Percentiles rank a stretch among this genome's conserved stretches.
These are phyloP conservation scores for Pterocles gutturalis DNA, from an alignment of 2,113 vertebrate genomes.

Conservation along the genomic window DNA sequence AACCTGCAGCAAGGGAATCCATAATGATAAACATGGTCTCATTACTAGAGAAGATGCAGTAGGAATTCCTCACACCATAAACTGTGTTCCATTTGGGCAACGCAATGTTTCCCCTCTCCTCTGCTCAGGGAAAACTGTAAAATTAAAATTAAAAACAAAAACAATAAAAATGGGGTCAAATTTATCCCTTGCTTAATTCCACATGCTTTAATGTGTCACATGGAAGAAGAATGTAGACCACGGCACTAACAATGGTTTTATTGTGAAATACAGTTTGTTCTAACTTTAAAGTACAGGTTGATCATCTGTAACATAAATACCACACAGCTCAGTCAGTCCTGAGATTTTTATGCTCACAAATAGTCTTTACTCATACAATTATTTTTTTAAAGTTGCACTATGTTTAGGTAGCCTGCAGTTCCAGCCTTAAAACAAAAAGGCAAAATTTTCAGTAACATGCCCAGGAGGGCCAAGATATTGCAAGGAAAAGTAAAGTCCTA, in stretches of 20 bases:
- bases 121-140: background rate
- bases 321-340: background rate
- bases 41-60: background rate
- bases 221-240: background rate
- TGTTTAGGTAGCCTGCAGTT: background rate
- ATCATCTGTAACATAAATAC: background rate
- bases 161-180: background rate
- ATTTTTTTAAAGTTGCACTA: background rate
- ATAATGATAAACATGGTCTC: background rate
- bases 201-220: background rate
- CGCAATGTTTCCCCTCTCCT: background rate
- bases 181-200: background rate
- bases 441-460: background rate
- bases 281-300: background rate
- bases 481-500: background rate
- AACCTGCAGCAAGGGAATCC: conserved; percentile 15
- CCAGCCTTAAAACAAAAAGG: background rate
- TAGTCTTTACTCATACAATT: rapidly evolving
- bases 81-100: background rate
- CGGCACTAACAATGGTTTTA: background rate
- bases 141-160: background rate
- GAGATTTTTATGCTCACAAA: background rate
- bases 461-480: background rate
- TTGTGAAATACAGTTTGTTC: background rate
- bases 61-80: background rate